A percentile compares a stretch with the other conserved stretches of the same genome.
Conservation (phyloP, 2,888 invertebrate genomes). For the Incurvaria masculella region DNA sequence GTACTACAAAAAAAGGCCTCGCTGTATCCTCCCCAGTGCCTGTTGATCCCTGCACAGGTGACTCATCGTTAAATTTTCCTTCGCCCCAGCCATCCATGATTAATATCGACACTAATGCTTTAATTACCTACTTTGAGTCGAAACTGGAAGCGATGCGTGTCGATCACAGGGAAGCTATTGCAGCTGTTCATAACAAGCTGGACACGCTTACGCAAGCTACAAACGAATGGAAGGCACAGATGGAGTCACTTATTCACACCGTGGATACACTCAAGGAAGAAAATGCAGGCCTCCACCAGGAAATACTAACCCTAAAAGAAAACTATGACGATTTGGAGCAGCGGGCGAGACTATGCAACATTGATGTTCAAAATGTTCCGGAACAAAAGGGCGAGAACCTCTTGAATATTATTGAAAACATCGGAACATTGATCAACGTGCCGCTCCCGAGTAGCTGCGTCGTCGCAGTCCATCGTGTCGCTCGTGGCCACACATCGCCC, state of each 20-base stretch:
- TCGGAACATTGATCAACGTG: conserved; percentile 1
- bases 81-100: not conserved
- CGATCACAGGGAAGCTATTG: not conserved
- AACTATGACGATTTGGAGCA: conserved; percentile 5
- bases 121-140: not conserved
- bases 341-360: conserved; percentile 1
- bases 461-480: conserved; percentile 1
- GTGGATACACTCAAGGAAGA: too few relatives aligned
- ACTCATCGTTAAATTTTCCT: not conserved
- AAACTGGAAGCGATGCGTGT: not conserved
- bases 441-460: not conserved
- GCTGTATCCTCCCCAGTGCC: not conserved
- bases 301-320: not conserved
- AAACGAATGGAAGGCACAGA: too few relatives aligned
- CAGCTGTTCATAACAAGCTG: not conserved
- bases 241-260: not conserved
- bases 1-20: too few relatives aligned
- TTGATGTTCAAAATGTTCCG: conserved; percentile 7
- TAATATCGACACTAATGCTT: not conserved
- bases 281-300: not conserved
- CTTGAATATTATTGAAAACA: not conserved
- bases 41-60: too few relatives aligned
- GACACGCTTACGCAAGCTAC: not conserved
- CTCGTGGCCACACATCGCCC: conserved; percentile 2
- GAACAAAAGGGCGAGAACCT: conserved; percentile 4